Evolutionary conservation across 1,140 invertebrate species (phyloP), one percentile per base, ranked within the genome.

Genomic region (Leptoteleia sp.): DNA sequence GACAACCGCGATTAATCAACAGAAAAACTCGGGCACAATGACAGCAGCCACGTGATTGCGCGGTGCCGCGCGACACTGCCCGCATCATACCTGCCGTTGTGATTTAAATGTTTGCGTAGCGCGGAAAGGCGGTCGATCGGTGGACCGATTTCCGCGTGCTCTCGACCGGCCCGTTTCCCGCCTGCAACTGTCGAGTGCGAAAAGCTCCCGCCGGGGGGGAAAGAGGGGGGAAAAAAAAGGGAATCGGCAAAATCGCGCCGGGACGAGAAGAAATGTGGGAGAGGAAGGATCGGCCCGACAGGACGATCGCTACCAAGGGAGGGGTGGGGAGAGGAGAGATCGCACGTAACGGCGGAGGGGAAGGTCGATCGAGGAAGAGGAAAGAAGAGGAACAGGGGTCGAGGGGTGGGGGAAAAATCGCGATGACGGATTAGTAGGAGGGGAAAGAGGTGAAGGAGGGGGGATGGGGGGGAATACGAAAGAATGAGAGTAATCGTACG

Each of bases 101-200:
- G 27, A 54, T 38, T 22, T n/a, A n/a, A n/a, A n/a, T n/a, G n/a
- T n/a, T n/a, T n/a, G 19, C 9, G 17, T 27, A 35, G 11, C 29
- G 61, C 61, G 61, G 61, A 43, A 42, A 43, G 33, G 37, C 27
- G 27, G 8, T 29, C 48, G 50, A 57, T 70, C 52, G 65, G 4
- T 6, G 48, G 48, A 65, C 54, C 65, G 65, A 57, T 70, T 48
- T 68, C 52, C 65, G 65, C 65, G 52, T 50, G 52, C 7, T 70
- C 31, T 70, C 40, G 16, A 42, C 65, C 52, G 65, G 65, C 65
- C 43, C 40, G 65, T 22, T 59, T 40, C 19, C 43, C 52, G 52
- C 33, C 29, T 38, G 13, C 13, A 70, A 70, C 65, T 70, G 64
- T 55, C 17, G 42, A n/a, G n/a, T n/a, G n/a, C 31, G 64, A 42